These are phyloP conservation scores for Hylaea fasciaria DNA, from an alignment of 2,888 invertebrate genomes.

Conservation along the genomic window DNA sequence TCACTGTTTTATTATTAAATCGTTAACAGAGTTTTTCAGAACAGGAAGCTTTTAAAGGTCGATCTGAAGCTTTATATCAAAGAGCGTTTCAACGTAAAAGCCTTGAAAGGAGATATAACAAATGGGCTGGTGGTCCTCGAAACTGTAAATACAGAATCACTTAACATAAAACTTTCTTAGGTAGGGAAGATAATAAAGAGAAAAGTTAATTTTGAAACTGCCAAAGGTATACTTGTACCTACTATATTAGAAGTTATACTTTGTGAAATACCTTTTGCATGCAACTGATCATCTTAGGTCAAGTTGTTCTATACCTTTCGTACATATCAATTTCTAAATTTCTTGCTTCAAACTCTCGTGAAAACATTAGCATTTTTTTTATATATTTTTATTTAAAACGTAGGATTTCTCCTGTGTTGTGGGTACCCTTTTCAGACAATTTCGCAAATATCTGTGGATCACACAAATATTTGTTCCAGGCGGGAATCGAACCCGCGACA, in stretches of 20 bases:
- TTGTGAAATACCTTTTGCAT: neutral
- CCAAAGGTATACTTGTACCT: constrained; percentile 2
- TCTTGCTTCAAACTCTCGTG: too few species aligned
- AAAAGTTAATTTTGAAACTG: constrained; percentile 24
- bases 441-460: too few species aligned
- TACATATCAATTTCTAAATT: too few species aligned
- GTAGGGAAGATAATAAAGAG: constrained; percentile 16
- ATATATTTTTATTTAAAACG: too few species aligned
- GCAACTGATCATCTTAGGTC: too few species aligned
- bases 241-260: neutral
- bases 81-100: constrained; percentile 27
- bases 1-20: neutral
- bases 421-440: too few species aligned
- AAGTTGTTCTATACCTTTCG: too few species aligned
- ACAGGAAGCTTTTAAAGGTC: constrained; percentile 4
- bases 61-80: neutral
- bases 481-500: too few species aligned
- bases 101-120: constrained; percentile 17
- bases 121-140: constrained; percentile 8
- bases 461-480: too few species aligned
- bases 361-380: too few species aligned
- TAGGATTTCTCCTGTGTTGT: too few species aligned
- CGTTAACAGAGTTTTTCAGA: neutral
- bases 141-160: constrained; percentile 15
- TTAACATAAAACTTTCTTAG: constrained; percentile 20